Base-by-base conservation (phyloP, 2,797 vertebrate genomes). In the Protosalanx chinensis region DNA sequence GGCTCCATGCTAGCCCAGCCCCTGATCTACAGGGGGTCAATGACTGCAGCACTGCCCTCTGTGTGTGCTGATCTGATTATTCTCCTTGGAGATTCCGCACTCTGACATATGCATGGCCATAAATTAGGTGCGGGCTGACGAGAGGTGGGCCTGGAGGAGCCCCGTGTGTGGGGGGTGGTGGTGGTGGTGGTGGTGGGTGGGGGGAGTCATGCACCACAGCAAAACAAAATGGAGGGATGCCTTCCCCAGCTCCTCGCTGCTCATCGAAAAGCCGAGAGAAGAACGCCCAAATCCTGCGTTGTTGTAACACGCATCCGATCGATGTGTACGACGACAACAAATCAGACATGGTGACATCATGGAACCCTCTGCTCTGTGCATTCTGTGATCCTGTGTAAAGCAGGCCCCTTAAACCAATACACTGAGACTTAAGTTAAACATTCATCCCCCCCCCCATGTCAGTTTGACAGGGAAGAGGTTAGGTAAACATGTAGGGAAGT, bases 41-140 rank as follows among this genome's bases (percentile, higher is more conserved):
- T 82, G 88, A 90, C 89, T 86, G 88, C 85, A 73, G 87, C 74
- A 73, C 82, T 90, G 91, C 87, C 86, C 90, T 89, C 87, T 82
- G 88, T 91, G 88, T 92, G 90, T 88, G 90, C 88, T 87, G 91
- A 93, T 92, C 90, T 92, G 91, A 93, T 93, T 93, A 92, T 91
- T 92, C 91, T 92, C 91, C 92, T 91, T 90, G 90, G 92, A 93
- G 87, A 93, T 88, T 83, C 84, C 73, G 82, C 77, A 75, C 82
- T 89, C 89, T 86, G 84, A 91, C 92, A 84, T 90, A 91, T 90
- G 91, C 88, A 85, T 41, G 87, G 90, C 84, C 81, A 88, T 92
- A 91, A 92, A 92, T 92, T 92, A 90, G 89, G 87, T 85, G 88
- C 84, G 88, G 89, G 88, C 86, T 76, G 83, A 84, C 76, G n/a